phyloP scores from a whole-genome alignment of 2,113 vertebrate species.

The Spermophilus dauricus region DNA sequence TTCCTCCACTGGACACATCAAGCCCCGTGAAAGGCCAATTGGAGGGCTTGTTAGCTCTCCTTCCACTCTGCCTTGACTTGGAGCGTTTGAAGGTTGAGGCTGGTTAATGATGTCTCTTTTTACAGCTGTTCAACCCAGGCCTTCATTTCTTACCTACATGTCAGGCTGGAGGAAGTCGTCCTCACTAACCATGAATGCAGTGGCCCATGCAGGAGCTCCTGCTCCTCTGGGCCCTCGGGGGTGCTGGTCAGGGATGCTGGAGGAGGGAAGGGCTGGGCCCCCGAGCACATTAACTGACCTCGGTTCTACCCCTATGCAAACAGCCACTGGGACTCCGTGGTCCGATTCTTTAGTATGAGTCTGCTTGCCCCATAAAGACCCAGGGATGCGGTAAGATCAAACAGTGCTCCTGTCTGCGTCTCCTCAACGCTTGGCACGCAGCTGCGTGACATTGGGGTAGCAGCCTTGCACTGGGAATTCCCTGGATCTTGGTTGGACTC shows the following conservation, averaged over 20 bases:
- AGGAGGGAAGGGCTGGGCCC: no score
- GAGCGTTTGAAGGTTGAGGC: constrained; percentile 19
- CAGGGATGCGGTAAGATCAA: neutral
- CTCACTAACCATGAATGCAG: neutral
- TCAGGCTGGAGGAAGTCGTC: neutral
- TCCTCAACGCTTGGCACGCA: neutral
- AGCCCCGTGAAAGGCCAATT: constrained; percentile 36
- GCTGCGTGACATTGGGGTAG: neutral
- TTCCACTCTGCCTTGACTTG: constrained; percentile 35
- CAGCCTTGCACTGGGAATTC: constrained; percentile 6
- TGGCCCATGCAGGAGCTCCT: neutral
- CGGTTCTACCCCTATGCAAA: neutral
- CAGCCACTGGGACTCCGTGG: neutral
- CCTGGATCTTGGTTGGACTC: constrained; percentile 5
- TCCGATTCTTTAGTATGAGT: constrained; percentile 31
- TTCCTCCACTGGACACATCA: constrained; percentile 30
- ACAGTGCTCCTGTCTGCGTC: neutral
- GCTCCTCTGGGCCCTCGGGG: neutral
- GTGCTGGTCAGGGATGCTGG: neutral
- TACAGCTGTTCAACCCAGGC: neutral
- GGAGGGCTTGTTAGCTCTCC: constrained; percentile 52
- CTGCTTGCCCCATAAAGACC: constrained; percentile 16
- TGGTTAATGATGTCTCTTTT: constrained; percentile 45
- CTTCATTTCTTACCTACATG: constrained; percentile 18
- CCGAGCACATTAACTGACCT: neutral